phyloP scores from a whole-genome alignment of 2,113 vertebrate genomes.

The Pipra filicauda region DNA sequence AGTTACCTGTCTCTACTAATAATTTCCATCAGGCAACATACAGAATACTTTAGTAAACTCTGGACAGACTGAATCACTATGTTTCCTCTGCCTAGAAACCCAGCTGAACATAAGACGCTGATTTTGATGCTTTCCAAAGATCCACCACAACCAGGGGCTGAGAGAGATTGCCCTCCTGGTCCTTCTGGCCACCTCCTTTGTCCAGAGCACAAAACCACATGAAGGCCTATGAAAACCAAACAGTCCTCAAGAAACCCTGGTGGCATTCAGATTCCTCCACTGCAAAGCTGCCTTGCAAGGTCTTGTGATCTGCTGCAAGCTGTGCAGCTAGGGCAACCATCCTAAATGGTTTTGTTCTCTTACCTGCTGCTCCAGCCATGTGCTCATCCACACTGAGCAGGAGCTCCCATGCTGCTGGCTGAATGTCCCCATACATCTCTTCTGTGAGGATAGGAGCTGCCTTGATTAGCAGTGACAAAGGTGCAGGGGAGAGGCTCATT shows the following conservation, averaged over 20 bases:
- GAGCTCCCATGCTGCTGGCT: slow-evolving; percentile 96
- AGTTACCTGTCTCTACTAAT: not conserved
- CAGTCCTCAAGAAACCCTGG: not conserved
- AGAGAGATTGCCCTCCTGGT: not conserved
- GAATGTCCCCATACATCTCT: slow-evolving; percentile 97
- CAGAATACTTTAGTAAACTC: not conserved
- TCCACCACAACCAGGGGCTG: not conserved
- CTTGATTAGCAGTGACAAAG: slow-evolving; percentile 94
- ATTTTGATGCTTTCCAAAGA: not conserved
- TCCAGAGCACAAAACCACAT: not conserved
- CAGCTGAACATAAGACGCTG: not conserved
- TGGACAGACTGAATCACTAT: not conserved
- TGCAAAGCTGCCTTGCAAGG: not conserved
- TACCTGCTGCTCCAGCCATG: slow-evolving; percentile 97
- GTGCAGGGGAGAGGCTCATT: slow-evolving; percentile 95
- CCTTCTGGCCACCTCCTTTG: not conserved
- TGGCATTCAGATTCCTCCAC: not conserved
- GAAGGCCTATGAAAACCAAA: not conserved
- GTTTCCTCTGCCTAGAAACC: not conserved
- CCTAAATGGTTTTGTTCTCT: not conserved
- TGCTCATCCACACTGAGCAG: slow-evolving; percentile 96
- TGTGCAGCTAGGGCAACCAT: not conserved
- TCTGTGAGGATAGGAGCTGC: slow-evolving; percentile 94
- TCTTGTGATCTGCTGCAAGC: not conserved
- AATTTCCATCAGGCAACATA: not conserved